A percentile compares a stretch with the other conserved stretches of the same genome.
Evolutionary conservation across 2,888 invertebrate species (phyloP).

Genomic region (Himalopsyche kuldschensis): DNA sequence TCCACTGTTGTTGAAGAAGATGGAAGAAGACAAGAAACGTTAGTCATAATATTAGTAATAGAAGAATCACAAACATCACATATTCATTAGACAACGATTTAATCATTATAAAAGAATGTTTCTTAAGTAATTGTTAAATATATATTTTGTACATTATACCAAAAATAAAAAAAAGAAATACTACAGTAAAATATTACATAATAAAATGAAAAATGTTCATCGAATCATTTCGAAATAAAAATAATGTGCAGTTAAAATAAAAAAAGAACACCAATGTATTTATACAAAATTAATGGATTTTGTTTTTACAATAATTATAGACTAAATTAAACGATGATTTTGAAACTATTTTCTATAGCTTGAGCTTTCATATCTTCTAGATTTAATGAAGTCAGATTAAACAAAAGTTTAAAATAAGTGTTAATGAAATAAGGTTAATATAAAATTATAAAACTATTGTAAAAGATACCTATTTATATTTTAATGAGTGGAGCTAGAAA

Average conservation of each 20-base stretch:
- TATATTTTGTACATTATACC: neutral
- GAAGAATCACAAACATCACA: neutral
- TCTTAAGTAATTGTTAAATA: neutral
- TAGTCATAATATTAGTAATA: constrained; percentile 31
- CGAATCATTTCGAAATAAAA: constrained; percentile 7
- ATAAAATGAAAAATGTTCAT: neutral
- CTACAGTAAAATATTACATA: neutral
- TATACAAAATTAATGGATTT: neutral
- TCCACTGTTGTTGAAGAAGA: constrained; percentile 65
- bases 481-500: too few relatives aligned
- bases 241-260: constrained; percentile 10
- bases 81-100: neutral
- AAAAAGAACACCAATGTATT: constrained; percentile 14
- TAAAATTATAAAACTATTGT: too few relatives aligned
- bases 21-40: constrained; percentile 50
- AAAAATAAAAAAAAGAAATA: neutral
- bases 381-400: too few relatives aligned
- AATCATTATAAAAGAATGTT: neutral
- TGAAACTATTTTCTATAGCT: too few relatives aligned
- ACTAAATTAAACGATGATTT: too few relatives aligned
- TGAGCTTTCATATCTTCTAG: too few relatives aligned
- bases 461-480: too few relatives aligned
- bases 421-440: too few relatives aligned
- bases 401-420: too few relatives aligned
- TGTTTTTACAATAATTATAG: too few relatives aligned